phyloP scores from a whole-genome alignment of 2,797 vertebrate species.

The Ficedula albicollis region DNA sequence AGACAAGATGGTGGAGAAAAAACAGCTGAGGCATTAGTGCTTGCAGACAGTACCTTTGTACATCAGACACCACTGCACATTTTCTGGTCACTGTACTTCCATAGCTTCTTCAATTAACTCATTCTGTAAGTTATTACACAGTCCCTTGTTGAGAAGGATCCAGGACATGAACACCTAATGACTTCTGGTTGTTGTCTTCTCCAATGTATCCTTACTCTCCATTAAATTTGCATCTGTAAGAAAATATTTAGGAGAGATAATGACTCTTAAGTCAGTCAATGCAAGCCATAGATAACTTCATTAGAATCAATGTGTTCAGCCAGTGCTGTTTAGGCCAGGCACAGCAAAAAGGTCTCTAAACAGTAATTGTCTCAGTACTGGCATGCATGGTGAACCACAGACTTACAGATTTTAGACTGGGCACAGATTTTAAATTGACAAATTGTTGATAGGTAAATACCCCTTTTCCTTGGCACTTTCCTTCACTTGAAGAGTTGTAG shows the following conservation, averaged over 20 bases:
- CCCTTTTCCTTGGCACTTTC: background rate
- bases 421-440: constrained; percentile 10
- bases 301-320: background rate
- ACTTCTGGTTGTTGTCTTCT: background rate
- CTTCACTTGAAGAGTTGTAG: background rate
- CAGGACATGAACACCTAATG: background rate
- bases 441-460: background rate
- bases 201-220: background rate
- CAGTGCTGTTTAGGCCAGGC: background rate
- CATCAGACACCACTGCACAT: background rate
- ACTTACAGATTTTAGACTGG: background rate
- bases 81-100: background rate
- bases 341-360: background rate
- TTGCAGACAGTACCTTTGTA: background rate
- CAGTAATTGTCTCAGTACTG: background rate
- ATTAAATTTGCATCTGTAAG: background rate
- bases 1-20: background rate
- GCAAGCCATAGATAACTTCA: background rate
- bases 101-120: background rate
- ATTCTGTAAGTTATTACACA: background rate
- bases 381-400: background rate
- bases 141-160: background rate
- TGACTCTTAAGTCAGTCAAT: background rate
- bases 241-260: background rate
- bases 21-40: background rate